phyloP scores from a whole-genome alignment of 2,797 vertebrate species.

The Gallirallus australis region DNA sequence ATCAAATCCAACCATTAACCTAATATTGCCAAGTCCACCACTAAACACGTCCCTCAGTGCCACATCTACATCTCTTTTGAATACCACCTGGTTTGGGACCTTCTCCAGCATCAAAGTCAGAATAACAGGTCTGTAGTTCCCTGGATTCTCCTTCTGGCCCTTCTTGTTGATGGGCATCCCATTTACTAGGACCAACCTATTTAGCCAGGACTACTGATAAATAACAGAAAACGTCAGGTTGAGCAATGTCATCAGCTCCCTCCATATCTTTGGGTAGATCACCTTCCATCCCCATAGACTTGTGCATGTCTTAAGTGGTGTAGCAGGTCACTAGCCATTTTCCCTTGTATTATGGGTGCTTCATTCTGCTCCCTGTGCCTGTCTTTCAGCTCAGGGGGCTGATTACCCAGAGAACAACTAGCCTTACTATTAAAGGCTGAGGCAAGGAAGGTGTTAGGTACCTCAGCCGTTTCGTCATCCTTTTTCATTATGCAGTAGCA shows the following conservation, averaged over 20 bases:
- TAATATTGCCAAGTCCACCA: no score
- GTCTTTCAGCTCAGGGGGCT: neutral
- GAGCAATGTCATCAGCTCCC: neutral
- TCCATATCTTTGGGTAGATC: neutral
- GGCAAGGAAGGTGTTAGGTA: neutral
- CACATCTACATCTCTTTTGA: no score
- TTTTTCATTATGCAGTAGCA: neutral
- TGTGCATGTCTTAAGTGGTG: no score
- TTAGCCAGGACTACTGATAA: neutral
- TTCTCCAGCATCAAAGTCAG: accelerated
- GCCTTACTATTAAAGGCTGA: neutral
- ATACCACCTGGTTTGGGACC: no score
- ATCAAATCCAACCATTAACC: neutral
- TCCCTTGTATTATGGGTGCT: neutral
- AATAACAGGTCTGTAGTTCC: no score
- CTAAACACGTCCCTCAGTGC: no score
- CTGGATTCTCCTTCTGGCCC: accelerated
- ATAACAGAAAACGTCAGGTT: neutral
- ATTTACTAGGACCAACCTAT: neutral
- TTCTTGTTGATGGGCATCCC: no score
- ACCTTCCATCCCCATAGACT: accelerated
- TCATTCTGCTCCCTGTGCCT: neutral
- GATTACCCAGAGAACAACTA: accelerated
- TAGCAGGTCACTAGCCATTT: neutral
- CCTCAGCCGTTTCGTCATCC: neutral